phyloP scores from a whole-genome alignment of 2,888 invertebrate genomes.

The Hydriomena furcata region DNA sequence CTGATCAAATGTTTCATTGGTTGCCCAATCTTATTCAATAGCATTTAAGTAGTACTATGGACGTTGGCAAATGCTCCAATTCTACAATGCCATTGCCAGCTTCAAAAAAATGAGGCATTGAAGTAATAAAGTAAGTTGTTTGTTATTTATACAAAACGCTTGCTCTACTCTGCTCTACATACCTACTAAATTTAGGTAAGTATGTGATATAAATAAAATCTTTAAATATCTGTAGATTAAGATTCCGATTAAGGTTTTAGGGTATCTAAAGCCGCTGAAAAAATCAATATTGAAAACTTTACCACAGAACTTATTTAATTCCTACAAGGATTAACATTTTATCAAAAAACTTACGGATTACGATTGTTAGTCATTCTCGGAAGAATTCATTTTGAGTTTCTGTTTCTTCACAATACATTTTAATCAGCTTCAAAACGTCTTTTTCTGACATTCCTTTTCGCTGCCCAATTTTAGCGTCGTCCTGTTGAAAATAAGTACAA shows the following conservation, averaged over 20 bases:
- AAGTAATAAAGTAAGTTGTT: too few relatives aligned
- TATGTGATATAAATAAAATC: too few relatives aligned
- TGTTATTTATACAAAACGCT: too few relatives aligned
- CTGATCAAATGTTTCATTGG: constrained; percentile 33
- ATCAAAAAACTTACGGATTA: constrained; percentile 1
- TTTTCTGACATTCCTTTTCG: constrained; percentile 66
- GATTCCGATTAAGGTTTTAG: too few relatives aligned
- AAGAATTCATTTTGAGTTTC: constrained; percentile 35
- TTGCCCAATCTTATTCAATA: constrained; percentile 41
- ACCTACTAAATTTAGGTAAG: too few relatives aligned
- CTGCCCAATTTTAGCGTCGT: constrained; percentile 64
- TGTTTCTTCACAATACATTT: constrained; percentile 68
- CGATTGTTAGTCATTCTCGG: constrained; percentile 22
- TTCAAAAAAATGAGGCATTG: constrained; percentile 41
- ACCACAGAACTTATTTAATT: constrained; percentile 11
- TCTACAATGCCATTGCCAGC: constrained; percentile 54
- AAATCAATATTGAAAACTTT: too few relatives aligned
- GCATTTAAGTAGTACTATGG: constrained; percentile 26
- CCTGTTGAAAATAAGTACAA: too few relatives aligned
- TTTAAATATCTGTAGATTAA: too few relatives aligned
- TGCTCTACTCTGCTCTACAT: too few relatives aligned
- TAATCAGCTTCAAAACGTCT: constrained; percentile 66
- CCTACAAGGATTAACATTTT: background rate
- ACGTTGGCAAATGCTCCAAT: constrained; percentile 41
- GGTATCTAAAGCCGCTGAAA: too few relatives aligned